Conservation (phyloP, 2,797 vertebrate species). For the Zalophus californianus region DNA sequence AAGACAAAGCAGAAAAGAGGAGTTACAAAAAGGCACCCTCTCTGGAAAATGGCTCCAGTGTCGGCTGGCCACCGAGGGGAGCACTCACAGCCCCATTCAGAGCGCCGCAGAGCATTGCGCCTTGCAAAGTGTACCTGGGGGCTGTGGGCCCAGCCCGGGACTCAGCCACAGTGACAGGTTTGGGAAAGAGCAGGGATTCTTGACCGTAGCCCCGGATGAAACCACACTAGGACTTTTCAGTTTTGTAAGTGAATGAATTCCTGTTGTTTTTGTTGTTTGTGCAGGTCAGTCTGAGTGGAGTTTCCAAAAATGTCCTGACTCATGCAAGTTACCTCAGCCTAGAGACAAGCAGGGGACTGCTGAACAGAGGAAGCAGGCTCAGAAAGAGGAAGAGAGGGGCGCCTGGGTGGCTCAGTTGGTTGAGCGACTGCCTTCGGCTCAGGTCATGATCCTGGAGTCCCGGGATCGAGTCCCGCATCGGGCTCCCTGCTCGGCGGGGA, state of each 20-base stretch:
- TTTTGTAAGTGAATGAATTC: not conserved
- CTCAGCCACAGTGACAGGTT: not conserved
- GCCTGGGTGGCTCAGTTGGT: no score
- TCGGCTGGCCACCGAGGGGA: not conserved
- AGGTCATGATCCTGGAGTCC: no score
- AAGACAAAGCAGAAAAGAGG: constrained; percentile 78
- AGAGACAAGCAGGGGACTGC: constrained; percentile 47
- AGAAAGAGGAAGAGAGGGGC: constrained; percentile 49
- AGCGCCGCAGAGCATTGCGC: rapidly evolving
- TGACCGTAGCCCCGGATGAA: not conserved
- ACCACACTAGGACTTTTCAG: not conserved
- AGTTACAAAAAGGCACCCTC: not conserved
- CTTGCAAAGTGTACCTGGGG: not conserved
- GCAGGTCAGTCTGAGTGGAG: not conserved
- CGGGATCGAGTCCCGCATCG: no score
- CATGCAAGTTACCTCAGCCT: not conserved
- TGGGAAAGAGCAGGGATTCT: not conserved
- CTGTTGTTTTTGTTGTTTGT: not conserved
- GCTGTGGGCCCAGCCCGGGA: not conserved
- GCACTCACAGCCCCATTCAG: no score
- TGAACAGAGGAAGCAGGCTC: constrained; percentile 25
- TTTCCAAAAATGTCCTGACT: constrained; percentile 48
- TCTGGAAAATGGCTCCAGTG: not conserved
- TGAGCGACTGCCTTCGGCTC: no score
- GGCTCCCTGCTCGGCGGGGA: no score